A percentile compares a stretch with the other conserved stretches of the same genome.
These are phyloP conservation scores for Spodoptera litura DNA, from an alignment of 1,140 invertebrate species.

Conservation along the genomic window DNA sequence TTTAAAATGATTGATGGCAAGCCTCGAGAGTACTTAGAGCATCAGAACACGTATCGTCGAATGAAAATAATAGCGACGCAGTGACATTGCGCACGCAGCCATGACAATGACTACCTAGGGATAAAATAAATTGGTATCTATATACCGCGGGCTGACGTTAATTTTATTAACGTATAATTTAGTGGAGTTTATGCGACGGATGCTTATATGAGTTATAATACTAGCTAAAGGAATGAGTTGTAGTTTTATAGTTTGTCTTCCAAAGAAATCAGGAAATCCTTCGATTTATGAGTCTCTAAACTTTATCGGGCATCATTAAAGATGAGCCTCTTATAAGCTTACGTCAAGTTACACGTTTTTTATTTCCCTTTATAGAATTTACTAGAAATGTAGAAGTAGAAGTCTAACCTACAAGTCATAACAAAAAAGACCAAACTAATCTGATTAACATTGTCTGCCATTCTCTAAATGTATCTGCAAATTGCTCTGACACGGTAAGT, in stretches of 20 bases:
- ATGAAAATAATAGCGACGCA: constrained; percentile 24
- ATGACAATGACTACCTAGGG: constrained; percentile 40
- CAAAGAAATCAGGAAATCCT: neutral
- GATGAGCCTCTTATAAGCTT: too few relatives aligned
- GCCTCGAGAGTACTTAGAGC: neutral
- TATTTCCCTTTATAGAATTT: too few relatives aligned
- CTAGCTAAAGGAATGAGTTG: too few relatives aligned
- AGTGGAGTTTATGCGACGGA: neutral
- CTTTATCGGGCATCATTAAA: too few relatives aligned
- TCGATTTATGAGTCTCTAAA: too few relatives aligned
- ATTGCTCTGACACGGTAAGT: constrained; percentile 24
- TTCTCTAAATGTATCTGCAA: constrained; percentile 20
- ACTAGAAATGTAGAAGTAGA: too few relatives aligned
- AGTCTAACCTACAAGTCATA: neutral
- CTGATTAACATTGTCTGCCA: constrained; percentile 37
- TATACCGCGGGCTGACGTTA: neutral
- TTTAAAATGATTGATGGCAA: constrained; percentile 29
- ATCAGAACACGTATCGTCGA: constrained; percentile 35
- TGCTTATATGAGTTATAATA: neutral
- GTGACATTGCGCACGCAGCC: constrained; percentile 35
- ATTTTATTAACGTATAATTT: constrained; percentile 38
- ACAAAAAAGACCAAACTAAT: neutral
- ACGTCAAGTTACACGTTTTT: too few relatives aligned
- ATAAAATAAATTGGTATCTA: constrained; percentile 32
- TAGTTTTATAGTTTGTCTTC: neutral